Percentiles rank a stretch among this genome's conserved stretches.
Conservation (phyloP, 2,888 invertebrate species). For the Amaurobius ferox region DNA sequence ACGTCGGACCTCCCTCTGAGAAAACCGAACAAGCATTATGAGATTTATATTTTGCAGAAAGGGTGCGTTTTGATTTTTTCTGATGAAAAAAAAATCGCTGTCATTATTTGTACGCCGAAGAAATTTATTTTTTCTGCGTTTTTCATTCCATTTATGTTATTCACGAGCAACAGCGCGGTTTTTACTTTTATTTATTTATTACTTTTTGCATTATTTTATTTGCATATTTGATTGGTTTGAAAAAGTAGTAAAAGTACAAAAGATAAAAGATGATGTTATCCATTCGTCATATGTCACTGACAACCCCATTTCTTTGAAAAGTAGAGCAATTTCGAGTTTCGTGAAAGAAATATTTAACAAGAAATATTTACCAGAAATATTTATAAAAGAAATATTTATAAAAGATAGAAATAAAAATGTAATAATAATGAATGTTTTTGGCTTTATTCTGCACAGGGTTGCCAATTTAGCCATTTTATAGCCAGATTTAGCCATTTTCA, state of each 20-base stretch:
- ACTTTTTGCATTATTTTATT: conserved; percentile 43
- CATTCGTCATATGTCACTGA: conserved; percentile 50
- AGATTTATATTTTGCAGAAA: conserved; percentile 61
- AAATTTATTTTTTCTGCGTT: conserved; percentile 2
- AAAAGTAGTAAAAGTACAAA: conserved; percentile 25
- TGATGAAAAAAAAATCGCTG: conserved; percentile 23
- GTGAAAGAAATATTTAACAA: no score
- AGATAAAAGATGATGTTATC: conserved; percentile 19
- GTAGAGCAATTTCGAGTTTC: no score
- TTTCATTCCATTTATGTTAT: conserved; percentile 45
- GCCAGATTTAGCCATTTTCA: no score
- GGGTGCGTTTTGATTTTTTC: conserved; percentile 1
- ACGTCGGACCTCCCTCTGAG: conserved; percentile 54
- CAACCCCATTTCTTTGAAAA: conserved; percentile 26
- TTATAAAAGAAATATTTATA: no score
- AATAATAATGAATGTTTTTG: no score
- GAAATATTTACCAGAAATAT: no score
- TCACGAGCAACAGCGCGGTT: conserved; percentile 47
- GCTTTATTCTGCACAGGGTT: no score
- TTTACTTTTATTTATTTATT: conserved; percentile 33
- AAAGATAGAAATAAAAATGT: no score
- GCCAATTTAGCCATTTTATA: no score
- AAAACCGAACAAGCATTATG: conserved; percentile 35
- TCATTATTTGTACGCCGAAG: conserved; percentile 50
- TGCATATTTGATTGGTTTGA: conserved; percentile 14